phyloP scores from a whole-genome alignment of 2,113 vertebrate species.

The Ammodytes marinus region DNA sequence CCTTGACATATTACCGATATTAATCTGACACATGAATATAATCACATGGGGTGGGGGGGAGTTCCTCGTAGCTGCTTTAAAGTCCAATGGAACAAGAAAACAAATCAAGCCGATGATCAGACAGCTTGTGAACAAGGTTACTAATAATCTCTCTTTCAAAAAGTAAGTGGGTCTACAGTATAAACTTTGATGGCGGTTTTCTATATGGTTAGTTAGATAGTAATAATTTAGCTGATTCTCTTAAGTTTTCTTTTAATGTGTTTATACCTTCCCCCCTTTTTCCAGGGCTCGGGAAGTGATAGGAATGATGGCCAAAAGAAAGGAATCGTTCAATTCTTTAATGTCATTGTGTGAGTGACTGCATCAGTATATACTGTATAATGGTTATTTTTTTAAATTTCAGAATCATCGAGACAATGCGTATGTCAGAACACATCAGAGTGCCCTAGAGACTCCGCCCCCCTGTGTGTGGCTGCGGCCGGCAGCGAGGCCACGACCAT shows the following conservation, averaged over 20 bases:
- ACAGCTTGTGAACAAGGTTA: too few relatives aligned
- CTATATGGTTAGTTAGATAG: not conserved
- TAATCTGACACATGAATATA: too few relatives aligned
- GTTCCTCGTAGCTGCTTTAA: too few relatives aligned
- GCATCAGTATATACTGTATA: too few relatives aligned
- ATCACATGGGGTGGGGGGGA: too few relatives aligned
- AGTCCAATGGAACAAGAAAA: not conserved
- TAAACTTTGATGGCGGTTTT: not conserved
- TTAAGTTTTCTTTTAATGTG: too few relatives aligned
- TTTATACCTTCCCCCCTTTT: not conserved
- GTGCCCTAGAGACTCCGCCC: constrained; percentile 80
- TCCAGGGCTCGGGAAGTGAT: not conserved
- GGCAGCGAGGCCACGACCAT: constrained; percentile 69
- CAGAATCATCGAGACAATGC: constrained; percentile 74
- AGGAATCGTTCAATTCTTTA: not conserved
- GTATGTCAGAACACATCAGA: constrained; percentile 79
- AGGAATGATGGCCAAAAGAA: not conserved
- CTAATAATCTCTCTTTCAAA: not conserved
- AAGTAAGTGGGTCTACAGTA: too few relatives aligned
- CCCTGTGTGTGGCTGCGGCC: constrained; percentile 81
- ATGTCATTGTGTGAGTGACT: not conserved
- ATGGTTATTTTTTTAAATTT: not conserved
- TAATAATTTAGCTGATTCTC: too few relatives aligned
- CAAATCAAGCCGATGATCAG: too few relatives aligned
- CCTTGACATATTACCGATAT: too few relatives aligned